These are phyloP conservation scores for Atethmia centrago DNA, from an alignment of 2,888 invertebrate genomes.

Conservation along the genomic window DNA sequence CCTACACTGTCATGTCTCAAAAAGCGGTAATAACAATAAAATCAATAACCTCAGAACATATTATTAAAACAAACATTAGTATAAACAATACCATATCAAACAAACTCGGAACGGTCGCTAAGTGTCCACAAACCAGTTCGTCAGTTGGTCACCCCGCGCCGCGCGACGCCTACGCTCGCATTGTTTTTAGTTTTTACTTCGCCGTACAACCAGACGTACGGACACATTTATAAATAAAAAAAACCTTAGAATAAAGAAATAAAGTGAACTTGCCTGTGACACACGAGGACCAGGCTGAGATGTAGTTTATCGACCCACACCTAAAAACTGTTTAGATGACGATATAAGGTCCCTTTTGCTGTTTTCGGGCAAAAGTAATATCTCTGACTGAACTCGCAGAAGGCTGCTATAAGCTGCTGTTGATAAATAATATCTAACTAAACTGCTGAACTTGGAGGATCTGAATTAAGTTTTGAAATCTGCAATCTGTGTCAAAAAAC, in stretches of 20 bases:
- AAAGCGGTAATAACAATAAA: slow-evolving; percentile 46
- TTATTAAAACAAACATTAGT: slow-evolving; percentile 60
- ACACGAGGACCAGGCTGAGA: slow-evolving; percentile 11
- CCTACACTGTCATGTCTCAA: slow-evolving; percentile 6
- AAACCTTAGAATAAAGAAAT: slow-evolving; percentile 42
- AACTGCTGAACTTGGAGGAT: not conserved
- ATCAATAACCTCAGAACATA: slow-evolving; percentile 43
- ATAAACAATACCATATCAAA: slow-evolving; percentile 50
- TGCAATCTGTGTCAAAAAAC: slow-evolving; percentile 2
- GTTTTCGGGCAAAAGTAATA: not conserved
- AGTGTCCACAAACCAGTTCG: slow-evolving; percentile 65
- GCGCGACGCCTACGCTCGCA: slow-evolving; percentile 70
- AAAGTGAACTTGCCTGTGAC: slow-evolving; percentile 22
- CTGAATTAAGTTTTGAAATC: not conserved
- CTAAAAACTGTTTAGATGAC: not conserved
- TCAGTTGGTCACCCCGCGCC: slow-evolving; percentile 58
- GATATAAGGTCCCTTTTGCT: not conserved
- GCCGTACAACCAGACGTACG: slow-evolving; percentile 40
- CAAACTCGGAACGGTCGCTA: slow-evolving; percentile 30
- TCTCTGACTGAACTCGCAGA: too few relatives aligned
- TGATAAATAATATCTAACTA: not conserved
- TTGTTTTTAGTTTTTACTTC: slow-evolving; percentile 71
- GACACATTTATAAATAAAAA: slow-evolving; percentile 53
- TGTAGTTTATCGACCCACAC: slow-evolving; percentile 25
- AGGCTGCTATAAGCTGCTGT: not conserved